Evolutionary conservation across 2,113 vertebrate species (phyloP), one percentile per base, ranked within the genome.

Genomic region (Mionectes macconnelli): DNA sequence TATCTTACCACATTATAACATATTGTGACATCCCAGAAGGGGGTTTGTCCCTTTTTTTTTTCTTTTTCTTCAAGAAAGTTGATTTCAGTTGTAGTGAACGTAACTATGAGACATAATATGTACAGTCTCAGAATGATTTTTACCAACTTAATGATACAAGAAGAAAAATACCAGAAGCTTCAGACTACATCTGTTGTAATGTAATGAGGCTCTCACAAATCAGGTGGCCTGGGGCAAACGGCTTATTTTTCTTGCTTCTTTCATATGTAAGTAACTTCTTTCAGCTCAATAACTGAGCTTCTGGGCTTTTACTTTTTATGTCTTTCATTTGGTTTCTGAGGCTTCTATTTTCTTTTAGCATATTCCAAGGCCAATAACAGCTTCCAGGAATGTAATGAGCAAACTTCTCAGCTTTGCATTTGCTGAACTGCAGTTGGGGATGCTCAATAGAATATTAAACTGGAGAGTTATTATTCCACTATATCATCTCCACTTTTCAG

Each of bases 401-500:
- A 85, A 86, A 64, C 44, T 96, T 84, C 73, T 75, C 80, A 93
- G 79, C 37, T 88, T 89, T 84, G 66, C 76, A 81, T 92, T 95
- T 93, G 27, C 57, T 87, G 88, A 94, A 64, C 73, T 93, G 85
- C 76, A 84, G 68, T 84, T 49, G 37, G n/a, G 14, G 31, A 94
- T 95, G 60, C 57, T 90, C 68, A 78, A 90, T 28, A 74, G 94
- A 96, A 96, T 96, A 94, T 93, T 96, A 94, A 96, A 93, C 60
- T 53, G 12, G 31, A 70, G 73, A 93, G 68, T 88, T 95, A 92
- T 96, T 96, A 94, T 95, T 89, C 64, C 23, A 81, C 88, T 94
- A 16, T 84, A 94, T 93, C 90, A 95, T 96, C 86, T 68, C 56
- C 33, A 56, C 69, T 92, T 88, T 94, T 95, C 76, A 87, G 69